These are phyloP conservation scores for Drosophila ananassae DNA, from an alignment of 1,140 invertebrate species.

Conservation along the genomic window DNA sequence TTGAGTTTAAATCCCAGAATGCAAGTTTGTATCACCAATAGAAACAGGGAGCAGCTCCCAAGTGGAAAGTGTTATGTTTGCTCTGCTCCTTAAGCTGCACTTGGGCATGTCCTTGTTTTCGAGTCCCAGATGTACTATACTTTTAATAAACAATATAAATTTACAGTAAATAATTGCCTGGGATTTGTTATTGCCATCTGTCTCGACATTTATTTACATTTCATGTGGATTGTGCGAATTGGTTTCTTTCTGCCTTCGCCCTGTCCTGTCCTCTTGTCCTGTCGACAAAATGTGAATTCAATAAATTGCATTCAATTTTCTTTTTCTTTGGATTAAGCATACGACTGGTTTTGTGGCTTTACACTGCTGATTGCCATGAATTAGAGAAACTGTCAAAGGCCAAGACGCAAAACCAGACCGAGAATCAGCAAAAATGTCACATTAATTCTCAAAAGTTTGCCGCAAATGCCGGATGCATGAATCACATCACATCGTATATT, in stretches of 20 bases:
- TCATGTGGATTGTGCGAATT: conserved; percentile 5
- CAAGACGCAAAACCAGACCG: conserved; percentile 17
- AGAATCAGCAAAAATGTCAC: conserved; percentile 49
- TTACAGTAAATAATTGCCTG: conserved; percentile 77
- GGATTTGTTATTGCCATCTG: conserved; percentile 51
- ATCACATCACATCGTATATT: conserved; percentile 15
- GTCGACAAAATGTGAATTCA: conserved; percentile 33
- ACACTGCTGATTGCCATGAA: conserved; percentile 45
- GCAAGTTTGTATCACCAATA: conserved; percentile 35
- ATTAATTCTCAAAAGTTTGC: conserved; percentile 42
- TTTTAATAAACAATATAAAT: conserved; percentile 80
- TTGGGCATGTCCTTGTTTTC: conserved; percentile 25
- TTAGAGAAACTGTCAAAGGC: conserved; percentile 42
- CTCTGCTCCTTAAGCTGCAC: conserved; percentile 63
- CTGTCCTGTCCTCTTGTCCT: not conserved
- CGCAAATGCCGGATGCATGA: conserved; percentile 17
- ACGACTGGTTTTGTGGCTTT: conserved; percentile 38
- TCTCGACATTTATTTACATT: conserved; percentile 39
- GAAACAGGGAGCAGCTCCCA: conserved; percentile 13
- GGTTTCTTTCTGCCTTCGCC: conserved; percentile 15
- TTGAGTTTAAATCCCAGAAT: conserved; percentile 23
- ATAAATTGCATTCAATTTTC: conserved; percentile 46
- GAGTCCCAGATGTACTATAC: conserved; percentile 60
- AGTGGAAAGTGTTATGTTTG: conserved; percentile 74
- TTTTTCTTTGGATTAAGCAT: conserved; percentile 16